phyloP scores from a whole-genome alignment of 2,888 invertebrate species.

The Limnephilus lunatus region DNA sequence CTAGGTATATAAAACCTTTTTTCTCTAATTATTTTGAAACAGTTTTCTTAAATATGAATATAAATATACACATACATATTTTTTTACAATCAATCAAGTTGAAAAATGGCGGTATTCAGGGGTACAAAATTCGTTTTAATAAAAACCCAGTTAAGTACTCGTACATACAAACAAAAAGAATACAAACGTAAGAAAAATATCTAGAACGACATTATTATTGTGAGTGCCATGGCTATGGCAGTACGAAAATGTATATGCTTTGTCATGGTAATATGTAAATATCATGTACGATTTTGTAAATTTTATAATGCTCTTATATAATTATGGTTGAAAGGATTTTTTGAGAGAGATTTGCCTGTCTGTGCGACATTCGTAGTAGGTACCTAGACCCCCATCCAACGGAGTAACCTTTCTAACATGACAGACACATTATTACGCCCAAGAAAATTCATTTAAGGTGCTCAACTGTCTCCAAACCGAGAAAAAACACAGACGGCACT shows the following conservation, averaged over 20 bases:
- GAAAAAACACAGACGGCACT: slow-evolving; percentile 44
- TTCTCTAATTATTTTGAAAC: too few relatives aligned
- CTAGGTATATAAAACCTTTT: too few relatives aligned
- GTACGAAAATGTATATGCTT: too few relatives aligned
- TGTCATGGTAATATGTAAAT: background rate
- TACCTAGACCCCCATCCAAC: background rate
- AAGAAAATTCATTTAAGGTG: slow-evolving; percentile 17
- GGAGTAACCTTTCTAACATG: slow-evolving; percentile 21
- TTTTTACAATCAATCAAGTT: too few relatives aligned
- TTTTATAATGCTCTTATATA: background rate
- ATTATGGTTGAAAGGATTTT: background rate
- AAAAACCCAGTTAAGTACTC: background rate
- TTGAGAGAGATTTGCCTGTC: background rate
- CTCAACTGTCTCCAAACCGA: slow-evolving; percentile 29
- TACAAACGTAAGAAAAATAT: background rate
- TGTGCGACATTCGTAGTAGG: background rate
- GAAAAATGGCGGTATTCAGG: too few relatives aligned
- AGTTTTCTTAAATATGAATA: too few relatives aligned
- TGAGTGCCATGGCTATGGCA: too few relatives aligned
- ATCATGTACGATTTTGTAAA: background rate
- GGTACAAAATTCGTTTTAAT: too few relatives aligned
- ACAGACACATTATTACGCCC: slow-evolving; percentile 40
- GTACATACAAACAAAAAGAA: background rate
- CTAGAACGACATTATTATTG: background rate
- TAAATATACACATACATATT: too few relatives aligned